Percentiles rank a stretch among this genome's conserved stretches.
These are phyloP conservation scores for Mareca penelope DNA, from an alignment of 2,797 vertebrate species.

Conservation along the genomic window DNA sequence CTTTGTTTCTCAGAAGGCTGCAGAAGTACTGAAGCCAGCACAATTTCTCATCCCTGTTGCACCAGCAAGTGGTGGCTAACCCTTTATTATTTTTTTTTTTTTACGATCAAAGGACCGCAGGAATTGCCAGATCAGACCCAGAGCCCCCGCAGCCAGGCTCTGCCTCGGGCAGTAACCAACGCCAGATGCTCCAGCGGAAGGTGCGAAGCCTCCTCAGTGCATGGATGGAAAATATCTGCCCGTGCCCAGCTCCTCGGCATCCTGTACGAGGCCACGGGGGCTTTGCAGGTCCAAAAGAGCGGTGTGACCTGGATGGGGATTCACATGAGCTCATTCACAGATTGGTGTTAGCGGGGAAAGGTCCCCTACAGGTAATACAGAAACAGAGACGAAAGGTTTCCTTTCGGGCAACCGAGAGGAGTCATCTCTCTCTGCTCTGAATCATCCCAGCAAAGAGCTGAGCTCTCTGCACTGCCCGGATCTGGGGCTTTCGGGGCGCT, in stretches of 20 bases:
- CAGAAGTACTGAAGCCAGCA: not conserved
- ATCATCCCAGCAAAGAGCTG: not conserved
- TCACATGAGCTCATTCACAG: not conserved
- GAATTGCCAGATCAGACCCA: not conserved
- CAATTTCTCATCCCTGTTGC: not conserved
- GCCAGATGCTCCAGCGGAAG: constrained; percentile 6
- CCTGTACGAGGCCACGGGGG: not conserved
- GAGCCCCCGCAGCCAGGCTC: not conserved
- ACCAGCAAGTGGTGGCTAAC: not conserved
- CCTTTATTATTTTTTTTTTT: not conserved
- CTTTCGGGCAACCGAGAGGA: constrained; percentile 34
- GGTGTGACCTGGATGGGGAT: not conserved
- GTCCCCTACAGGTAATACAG: not conserved
- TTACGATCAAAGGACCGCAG: not conserved
- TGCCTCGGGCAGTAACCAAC: not conserved
- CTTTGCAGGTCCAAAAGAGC: not conserved
- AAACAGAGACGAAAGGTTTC: constrained; percentile 36
- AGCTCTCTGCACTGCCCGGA: constrained; percentile 21
- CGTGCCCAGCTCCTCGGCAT: not conserved
- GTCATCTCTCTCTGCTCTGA: not conserved
- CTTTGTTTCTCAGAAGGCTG: constrained; percentile 8
- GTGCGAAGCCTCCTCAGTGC: not conserved
- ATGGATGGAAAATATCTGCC: not conserved
- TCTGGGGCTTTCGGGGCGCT: not conserved
- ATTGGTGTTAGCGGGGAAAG: not conserved